Evolutionary conservation across 2,113 vertebrate species (phyloP), one percentile per base, ranked within the genome.

Genomic region (Phoxinus phoxinus): DNA sequence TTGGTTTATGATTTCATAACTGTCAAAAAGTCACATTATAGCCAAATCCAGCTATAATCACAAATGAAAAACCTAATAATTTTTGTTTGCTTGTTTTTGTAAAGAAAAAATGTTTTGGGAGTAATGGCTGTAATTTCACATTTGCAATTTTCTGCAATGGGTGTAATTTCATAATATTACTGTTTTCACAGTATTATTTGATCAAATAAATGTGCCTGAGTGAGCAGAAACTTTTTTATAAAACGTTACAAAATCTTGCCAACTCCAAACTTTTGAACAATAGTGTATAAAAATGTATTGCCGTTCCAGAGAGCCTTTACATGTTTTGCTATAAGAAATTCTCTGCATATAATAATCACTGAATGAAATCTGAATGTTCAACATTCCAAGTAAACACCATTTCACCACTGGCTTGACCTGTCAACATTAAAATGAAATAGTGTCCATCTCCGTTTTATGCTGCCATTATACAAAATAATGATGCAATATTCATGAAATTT

Each of bases 281-380:
- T 25, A 73, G 23, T 44, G 11, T 46, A 46, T 73, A 73, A 44
- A 61, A 73, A 73, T 73, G 15, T 12, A 46, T 6, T 73, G 41
- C n/a, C 13, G 23, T 25, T 44, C 41, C 71, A 46, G 12, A n/a
- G 25, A 46, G n/a, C 12, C 41, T 46, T 73, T 73, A 46, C 71
- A 46, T 73, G 71, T 73, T 73, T 73, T 73, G 19, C 67, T 37
- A 67, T 67, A 32, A 9, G 1, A 41, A 71, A 73, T 44, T 73
- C 2, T 73, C 23, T 73, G 37, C 23, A 27, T 73, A 7, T 13
- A 73, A 46, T 46, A 17, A 73, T 46, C 11, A 46, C 71, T 25
- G 3, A 73, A 46, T n/a, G 25, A n/a, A 46, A 46, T 46, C 41
- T 25, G 41, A 73, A 73, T 46, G 37, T 73, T 73, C 71, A 73